phyloP scores from a whole-genome alignment of 1,140 invertebrate genomes.

The Hylaeus volcanicus region DNA sequence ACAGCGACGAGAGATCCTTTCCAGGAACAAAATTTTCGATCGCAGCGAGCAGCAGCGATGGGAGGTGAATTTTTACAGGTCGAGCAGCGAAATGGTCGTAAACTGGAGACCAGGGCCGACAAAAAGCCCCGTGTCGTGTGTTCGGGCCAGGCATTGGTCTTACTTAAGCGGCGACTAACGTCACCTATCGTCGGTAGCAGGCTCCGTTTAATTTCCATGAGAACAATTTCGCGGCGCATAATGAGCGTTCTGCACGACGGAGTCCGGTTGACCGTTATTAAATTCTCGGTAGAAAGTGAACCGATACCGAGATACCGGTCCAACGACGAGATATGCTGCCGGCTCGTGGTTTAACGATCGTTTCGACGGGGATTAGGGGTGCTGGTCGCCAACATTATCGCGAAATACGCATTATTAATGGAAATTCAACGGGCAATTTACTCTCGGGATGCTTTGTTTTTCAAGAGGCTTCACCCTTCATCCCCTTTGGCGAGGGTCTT shows the following conservation, averaged over 20 bases:
- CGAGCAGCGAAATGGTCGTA: slow-evolving; percentile 21
- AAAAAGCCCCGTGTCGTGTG: slow-evolving; percentile 39
- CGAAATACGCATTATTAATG: slow-evolving; percentile 42
- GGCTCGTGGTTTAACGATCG: slow-evolving; percentile 43
- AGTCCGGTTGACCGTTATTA: slow-evolving; percentile 57
- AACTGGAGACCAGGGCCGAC: slow-evolving; percentile 8
- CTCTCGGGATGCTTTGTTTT: neutral
- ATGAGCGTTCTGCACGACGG: slow-evolving; percentile 52
- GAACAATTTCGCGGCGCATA: slow-evolving; percentile 57
- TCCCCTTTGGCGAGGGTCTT: neutral
- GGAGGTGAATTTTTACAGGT: neutral
- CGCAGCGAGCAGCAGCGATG: neutral
- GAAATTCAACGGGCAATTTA: slow-evolving; percentile 7
- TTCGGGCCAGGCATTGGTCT: slow-evolving; percentile 12
- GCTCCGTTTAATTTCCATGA: slow-evolving; percentile 55
- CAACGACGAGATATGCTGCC: slow-evolving; percentile 21
- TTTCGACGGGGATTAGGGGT: slow-evolving; percentile 3
- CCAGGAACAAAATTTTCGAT: too few species aligned
- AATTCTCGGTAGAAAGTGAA: slow-evolving; percentile 59
- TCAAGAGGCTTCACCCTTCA: neutral
- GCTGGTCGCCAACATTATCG: slow-evolving; percentile 20
- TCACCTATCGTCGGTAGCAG: slow-evolving; percentile 34
- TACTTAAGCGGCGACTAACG: slow-evolving; percentile 31
- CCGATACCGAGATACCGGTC: slow-evolving; percentile 51
- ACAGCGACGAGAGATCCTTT: too few species aligned